Percentiles rank a stretch among this genome's conserved stretches.
Evolutionary conservation across 1,140 invertebrate species (phyloP).

Genomic region (Drosophila parvula): DNA sequence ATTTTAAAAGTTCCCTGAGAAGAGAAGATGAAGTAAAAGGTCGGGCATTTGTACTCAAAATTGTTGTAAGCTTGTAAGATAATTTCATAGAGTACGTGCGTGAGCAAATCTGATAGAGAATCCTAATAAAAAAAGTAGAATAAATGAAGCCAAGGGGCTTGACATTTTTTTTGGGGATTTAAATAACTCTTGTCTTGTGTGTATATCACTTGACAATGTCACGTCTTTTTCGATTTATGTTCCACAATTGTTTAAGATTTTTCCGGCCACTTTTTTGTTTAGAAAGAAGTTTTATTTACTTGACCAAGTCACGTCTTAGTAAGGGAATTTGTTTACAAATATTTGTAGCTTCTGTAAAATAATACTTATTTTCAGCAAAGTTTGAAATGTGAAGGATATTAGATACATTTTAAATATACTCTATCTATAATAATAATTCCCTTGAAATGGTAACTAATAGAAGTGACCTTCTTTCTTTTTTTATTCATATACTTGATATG

Average conservation of each 20-base stretch:
- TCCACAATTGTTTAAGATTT: neutral
- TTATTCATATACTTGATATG: neutral
- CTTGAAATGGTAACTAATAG: neutral
- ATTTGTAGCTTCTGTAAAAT: neutral
- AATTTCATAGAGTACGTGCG: slow-evolving; percentile 33
- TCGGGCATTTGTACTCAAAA: slow-evolving; percentile 21
- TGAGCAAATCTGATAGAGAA: slow-evolving; percentile 10
- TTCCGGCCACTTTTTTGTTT: neutral
- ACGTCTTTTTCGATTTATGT: neutral
- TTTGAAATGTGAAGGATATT: neutral
- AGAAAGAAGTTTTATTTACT: neutral
- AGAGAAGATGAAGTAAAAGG: slow-evolving; percentile 29
- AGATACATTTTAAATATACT: neutral
- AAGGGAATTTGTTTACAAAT: too few species aligned
- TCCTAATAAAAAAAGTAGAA: slow-evolving; percentile 3
- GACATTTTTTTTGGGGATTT: neutral
- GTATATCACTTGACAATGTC: neutral
- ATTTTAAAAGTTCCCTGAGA: slow-evolving; percentile 6
- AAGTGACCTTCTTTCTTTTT: neutral
- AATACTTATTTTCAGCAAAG: neutral
- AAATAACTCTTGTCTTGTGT: neutral
- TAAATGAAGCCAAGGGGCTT: slow-evolving; percentile 2
- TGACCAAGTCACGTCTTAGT: neutral
- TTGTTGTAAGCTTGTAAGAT: slow-evolving; percentile 1
- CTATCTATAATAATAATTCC: too few species aligned